phyloP scores from a whole-genome alignment of 2,797 vertebrate species.

The Chelonia mydas region DNA sequence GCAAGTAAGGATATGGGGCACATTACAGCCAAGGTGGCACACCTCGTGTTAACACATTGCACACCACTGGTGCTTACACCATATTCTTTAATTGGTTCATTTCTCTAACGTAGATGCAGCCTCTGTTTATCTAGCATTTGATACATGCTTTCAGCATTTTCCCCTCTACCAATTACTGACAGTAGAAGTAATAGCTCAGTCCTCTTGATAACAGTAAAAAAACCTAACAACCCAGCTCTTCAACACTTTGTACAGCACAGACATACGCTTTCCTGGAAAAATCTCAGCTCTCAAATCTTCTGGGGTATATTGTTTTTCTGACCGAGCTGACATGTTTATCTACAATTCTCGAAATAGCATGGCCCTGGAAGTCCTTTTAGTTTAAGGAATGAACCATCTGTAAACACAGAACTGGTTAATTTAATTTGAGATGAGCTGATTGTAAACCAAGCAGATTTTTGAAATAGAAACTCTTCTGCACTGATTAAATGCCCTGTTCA shows the following conservation, averaged over 20 bases:
- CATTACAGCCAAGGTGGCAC: neutral
- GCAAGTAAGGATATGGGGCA: neutral
- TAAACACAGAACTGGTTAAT: neutral
- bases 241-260: neutral
- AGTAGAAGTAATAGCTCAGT: neutral
- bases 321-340: neutral
- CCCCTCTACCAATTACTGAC: neutral
- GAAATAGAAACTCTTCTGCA: neutral
- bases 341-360: neutral
- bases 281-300: neutral
- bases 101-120: neutral
- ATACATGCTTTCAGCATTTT: neutral
- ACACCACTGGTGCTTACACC: neutral
- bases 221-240: neutral
- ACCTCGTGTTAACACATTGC: neutral
- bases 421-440: neutral
- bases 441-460: neutral
- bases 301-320: neutral
- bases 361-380: neutral
- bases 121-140: neutral
- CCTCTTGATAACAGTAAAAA: neutral
- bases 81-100: rapidly evolving
- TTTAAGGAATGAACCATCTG: neutral
- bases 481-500: neutral
- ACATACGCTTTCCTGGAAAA: neutral